A percentile compares a stretch with the other conserved stretches of the same genome.
These are phyloP conservation scores for Holothuria glaberrima DNA, from an alignment of 35 echinoderm and acorn worm species.

Conservation along the genomic window DNA sequence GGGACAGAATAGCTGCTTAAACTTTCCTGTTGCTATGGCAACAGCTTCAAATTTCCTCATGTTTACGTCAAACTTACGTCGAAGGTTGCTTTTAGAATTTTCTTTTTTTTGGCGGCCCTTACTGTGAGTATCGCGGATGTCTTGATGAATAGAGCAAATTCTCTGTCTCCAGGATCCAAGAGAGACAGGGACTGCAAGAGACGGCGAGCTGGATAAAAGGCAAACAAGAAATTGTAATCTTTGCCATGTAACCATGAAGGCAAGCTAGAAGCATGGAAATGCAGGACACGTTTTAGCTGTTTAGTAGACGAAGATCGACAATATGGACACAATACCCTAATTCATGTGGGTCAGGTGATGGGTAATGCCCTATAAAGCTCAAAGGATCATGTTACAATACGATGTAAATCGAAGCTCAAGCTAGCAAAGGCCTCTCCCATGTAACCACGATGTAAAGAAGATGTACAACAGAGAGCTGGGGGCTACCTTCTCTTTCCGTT, in stretches of 20 bases:
- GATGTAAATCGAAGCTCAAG: too few relatives aligned
- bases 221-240: constrained; percentile 13
- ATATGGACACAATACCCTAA: too few relatives aligned
- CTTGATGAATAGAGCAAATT: constrained; percentile 29
- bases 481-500: too few relatives aligned
- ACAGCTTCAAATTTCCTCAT: constrained; percentile 41
- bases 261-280: too few relatives aligned
- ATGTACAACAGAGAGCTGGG: too few relatives aligned
- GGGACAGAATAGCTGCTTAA: constrained; percentile 18
- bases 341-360: too few relatives aligned
- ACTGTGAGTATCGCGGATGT: background rate
- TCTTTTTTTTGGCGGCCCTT: constrained; percentile 17
- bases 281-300: too few relatives aligned
- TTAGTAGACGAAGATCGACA: too few relatives aligned
- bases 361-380: too few relatives aligned
- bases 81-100: constrained; percentile 9
- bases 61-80: constrained; percentile 54
- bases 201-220: background rate
- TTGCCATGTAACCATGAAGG: background rate
- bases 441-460: too few relatives aligned
- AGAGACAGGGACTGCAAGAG: background rate
- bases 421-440: too few relatives aligned
- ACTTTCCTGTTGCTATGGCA: constrained; percentile 18
- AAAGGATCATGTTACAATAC: too few relatives aligned
- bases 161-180: background rate